Base-by-base conservation (phyloP, 2,113 vertebrate species). In the Riparia riparia region DNA sequence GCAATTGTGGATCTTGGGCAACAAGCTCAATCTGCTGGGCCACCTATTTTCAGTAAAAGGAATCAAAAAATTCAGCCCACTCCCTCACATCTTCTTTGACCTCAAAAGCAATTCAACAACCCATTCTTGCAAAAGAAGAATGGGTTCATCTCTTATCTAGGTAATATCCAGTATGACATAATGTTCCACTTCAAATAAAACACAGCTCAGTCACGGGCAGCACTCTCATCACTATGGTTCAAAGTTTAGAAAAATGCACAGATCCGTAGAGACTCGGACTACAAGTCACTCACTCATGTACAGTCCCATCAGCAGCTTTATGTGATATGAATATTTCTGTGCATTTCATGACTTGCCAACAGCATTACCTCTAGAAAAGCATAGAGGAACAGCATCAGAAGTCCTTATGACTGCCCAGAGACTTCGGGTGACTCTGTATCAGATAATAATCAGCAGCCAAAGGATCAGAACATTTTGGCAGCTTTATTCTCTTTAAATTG, bases 401-500 rank as follows among this genome's bases (percentile, higher is more conserved):
- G 17, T 44, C 29, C 65, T 83, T 73, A 89, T 0, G 5, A 29
- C 68, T 64, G 25, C 24, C 50, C 45, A 72, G 68, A 78, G 66
- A 78, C 29, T 74, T 92, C 54, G 77, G 29, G 12, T n/a, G 22
- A 71, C 42, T 86, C 41, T 34, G 51, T 25, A 72, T 82, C n/a
- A 74, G 28, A 25, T 39, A 80, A 92, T 25, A 85, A 41, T 60
- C 74, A 58, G 71, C 22, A 58, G 21, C 20, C 73, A 89, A 78
- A 94, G 28, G 42, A 92, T 49, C 60, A 90, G 76, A 82, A 84
- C 10, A 82, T 82, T 71, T 79, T 60, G 56, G 70, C 44, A 94
- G 78, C 41, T 94, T 94, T 93, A 77, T 80, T 64, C 17, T 80
- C 66, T 94, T 89, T 76, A 92, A 94, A 91, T 89, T 92, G 72